phyloP scores from a whole-genome alignment of 1,140 invertebrate species.

The Chymomyza costata region DNA sequence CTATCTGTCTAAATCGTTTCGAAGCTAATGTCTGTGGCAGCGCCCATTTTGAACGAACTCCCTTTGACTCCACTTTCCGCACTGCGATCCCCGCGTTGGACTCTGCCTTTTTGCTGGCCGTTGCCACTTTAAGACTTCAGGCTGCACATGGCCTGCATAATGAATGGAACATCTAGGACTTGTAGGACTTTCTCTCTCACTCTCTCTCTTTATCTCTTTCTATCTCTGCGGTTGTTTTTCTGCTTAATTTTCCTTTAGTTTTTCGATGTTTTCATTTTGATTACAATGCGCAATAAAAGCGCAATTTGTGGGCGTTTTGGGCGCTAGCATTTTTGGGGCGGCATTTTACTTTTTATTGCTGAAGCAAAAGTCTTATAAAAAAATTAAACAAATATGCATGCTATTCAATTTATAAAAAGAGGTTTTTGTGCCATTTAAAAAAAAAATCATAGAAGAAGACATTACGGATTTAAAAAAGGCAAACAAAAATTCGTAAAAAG shows the following conservation, averaged over 20 bases:
- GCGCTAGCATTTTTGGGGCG: no score
- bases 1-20: conserved; percentile 38
- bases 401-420: no score
- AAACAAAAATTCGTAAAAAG: no score
- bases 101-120: conserved; percentile 9
- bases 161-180: conserved; percentile 45
- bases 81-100: no score
- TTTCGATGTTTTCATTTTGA: conserved; percentile 39
- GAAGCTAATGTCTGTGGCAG: conserved; percentile 54
- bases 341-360: no score
- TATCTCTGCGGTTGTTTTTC: conserved; percentile 18
- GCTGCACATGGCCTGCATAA: conserved; percentile 66
- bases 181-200: no score
- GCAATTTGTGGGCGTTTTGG: conserved; percentile 58
- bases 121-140: conserved; percentile 51
- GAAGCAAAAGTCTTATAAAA: no score
- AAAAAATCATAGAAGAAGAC: no score
- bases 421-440: no score
- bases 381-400: no score
- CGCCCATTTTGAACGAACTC: conserved; percentile 10
- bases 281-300: conserved; percentile 56
- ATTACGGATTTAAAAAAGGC: no score
- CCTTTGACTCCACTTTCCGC: conserved; percentile 15
- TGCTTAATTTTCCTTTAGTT: conserved; percentile 47
- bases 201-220: neutral